phyloP scores from a whole-genome alignment of 2,797 vertebrate genomes.

The Sebastes steindachneri region DNA sequence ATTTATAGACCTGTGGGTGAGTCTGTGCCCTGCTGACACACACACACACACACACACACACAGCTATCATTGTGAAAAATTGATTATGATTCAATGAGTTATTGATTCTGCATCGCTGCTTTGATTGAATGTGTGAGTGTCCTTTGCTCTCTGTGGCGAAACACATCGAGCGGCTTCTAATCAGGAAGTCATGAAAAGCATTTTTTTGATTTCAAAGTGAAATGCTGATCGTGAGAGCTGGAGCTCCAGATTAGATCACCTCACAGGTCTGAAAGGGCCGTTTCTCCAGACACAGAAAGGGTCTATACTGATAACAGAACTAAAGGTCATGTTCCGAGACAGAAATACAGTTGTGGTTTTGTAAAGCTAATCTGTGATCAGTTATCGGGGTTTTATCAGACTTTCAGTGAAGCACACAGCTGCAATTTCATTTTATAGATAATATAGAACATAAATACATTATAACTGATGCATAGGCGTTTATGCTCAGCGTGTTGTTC shows the following conservation, averaged over 20 bases:
- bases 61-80: slow-evolving; percentile 13
- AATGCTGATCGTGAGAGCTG: background rate
- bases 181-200: slow-evolving; percentile 9
- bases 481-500: too few relatives aligned
- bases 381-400: background rate
- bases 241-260: background rate
- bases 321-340: background rate
- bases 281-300: background rate
- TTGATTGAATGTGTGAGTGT: slow-evolving; percentile 15
- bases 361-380: background rate
- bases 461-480: too few relatives aligned
- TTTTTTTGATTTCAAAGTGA: slow-evolving; percentile 1
- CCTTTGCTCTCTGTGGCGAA: slow-evolving; percentile 18
- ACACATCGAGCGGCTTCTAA: slow-evolving; percentile 12
- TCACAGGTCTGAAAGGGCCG: background rate
- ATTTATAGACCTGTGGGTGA: slow-evolving; percentile 36
- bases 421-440: background rate
- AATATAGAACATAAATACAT: too few relatives aligned
- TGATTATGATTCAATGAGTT: slow-evolving; percentile 40
- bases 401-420: background rate
- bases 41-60: background rate
- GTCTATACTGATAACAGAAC: background rate
- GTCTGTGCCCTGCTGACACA: slow-evolving; percentile 2
- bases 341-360: background rate
- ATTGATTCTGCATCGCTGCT: slow-evolving; percentile 42